These are phyloP conservation scores for Adelphocoris suturalis DNA, from an alignment of 2,888 invertebrate genomes.

Conservation along the genomic window DNA sequence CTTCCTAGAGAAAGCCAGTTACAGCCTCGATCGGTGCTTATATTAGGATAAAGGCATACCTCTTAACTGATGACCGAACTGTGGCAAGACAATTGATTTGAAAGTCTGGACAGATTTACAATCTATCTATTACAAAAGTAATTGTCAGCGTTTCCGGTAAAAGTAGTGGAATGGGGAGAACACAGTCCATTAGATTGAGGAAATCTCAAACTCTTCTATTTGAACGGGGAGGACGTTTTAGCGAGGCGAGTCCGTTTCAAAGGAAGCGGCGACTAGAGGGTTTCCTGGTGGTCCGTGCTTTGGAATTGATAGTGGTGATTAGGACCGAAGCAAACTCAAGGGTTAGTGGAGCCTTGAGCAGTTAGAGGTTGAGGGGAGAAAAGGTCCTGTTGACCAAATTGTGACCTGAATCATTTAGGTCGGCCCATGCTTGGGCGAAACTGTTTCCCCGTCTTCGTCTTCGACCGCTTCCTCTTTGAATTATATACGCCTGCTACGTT, in stretches of 20 bases:
- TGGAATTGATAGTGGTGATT: constrained; percentile 52
- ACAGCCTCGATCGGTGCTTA: too few species aligned
- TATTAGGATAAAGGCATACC: too few species aligned
- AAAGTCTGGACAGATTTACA: too few species aligned
- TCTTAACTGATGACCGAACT: too few species aligned
- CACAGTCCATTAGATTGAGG: neutral
- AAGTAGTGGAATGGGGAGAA: too few species aligned
- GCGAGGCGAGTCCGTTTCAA: neutral
- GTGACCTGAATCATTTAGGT: constrained; percentile 62
- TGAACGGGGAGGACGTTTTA: neutral
- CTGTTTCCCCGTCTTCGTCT: neutral
- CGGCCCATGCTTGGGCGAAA: constrained; percentile 17
- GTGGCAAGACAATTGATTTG: too few species aligned
- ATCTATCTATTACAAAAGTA: too few species aligned
- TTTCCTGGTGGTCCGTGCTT: constrained; percentile 23
- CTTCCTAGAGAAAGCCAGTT: too few species aligned
- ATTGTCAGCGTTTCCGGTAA: too few species aligned
- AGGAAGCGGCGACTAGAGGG: neutral
- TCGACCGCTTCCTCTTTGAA: neutral
- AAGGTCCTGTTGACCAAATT: constrained; percentile 57
- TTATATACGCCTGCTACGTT: constrained; percentile 43
- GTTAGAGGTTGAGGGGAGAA: constrained; percentile 26
- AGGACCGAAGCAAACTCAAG: neutral
- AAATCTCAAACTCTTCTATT: neutral
- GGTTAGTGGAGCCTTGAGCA: constrained; percentile 15